A percentile compares a stretch with the other conserved stretches of the same genome.
Evolutionary conservation across 2,797 vertebrate species (phyloP).

Genomic region (Sebastolobus altivelis): DNA sequence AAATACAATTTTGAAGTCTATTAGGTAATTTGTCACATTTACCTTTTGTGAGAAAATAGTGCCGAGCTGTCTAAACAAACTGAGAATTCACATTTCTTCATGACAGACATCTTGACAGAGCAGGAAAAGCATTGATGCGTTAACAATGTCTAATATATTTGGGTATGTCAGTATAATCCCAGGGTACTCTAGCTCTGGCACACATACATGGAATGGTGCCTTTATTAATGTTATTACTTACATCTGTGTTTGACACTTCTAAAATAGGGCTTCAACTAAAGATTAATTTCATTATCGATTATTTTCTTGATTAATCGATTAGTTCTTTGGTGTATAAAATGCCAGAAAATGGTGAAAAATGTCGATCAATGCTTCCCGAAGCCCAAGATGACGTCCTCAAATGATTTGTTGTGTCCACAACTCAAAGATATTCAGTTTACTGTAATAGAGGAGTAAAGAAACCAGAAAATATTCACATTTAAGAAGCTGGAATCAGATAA

Average conservation of each 20-base stretch:
- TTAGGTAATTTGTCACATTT: not conserved
- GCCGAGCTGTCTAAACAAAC: not conserved
- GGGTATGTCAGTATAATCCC: not conserved
- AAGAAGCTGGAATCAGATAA: rapidly evolving
- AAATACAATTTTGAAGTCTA: not conserved
- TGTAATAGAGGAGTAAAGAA: no score
- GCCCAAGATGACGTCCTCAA: rapidly evolving
- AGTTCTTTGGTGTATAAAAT: no score
- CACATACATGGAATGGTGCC: not conserved
- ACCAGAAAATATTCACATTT: no score
- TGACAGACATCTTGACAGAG: not conserved
- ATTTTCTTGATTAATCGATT: no score
- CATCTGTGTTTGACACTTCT: not conserved
- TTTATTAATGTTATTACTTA: not conserved
- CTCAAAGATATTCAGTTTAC: no score
- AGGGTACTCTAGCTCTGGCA: not conserved
- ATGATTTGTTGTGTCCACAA: no score
- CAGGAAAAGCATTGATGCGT: not conserved
- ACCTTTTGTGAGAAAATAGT: not conserved
- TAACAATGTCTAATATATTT: not conserved
- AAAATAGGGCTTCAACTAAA: no score
- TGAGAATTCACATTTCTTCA: not conserved
- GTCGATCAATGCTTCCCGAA: no score
- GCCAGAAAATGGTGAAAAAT: no score
- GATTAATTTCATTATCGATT: no score